A percentile compares a stretch with the other conserved stretches of the same genome.
phyloP scores from a whole-genome alignment of 2,797 vertebrate species.

The Apogon talboti region DNA sequence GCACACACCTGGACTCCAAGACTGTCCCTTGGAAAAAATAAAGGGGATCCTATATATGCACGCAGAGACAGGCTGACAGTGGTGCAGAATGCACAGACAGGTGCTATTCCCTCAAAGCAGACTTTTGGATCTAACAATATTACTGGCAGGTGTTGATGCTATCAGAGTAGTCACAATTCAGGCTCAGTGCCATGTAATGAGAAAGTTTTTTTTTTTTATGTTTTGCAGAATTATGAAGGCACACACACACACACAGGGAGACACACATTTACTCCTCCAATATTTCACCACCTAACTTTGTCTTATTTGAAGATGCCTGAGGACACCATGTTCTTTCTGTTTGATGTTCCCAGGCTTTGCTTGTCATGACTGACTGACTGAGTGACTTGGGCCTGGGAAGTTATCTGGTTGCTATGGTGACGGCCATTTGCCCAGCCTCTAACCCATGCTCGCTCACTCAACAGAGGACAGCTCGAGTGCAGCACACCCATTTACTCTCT shows the following conservation, averaged over 20 bases:
- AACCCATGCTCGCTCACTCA: conserved; percentile 81
- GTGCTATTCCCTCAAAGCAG: conserved; percentile 81
- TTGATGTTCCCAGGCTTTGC: conserved; percentile 79
- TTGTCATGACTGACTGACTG: conserved; percentile 82
- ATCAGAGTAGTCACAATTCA: conserved; percentile 74
- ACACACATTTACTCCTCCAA: conserved; percentile 24
- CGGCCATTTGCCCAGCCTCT: conserved; percentile 83
- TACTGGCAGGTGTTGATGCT: conserved; percentile 81
- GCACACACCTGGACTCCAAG: conserved; percentile 81
- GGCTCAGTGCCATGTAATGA: conserved; percentile 76
- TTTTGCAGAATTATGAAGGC: conserved; percentile 36
- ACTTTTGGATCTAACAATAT: conserved; percentile 77
- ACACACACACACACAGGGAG: neutral
- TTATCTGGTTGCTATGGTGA: conserved; percentile 83
- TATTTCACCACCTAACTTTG: conserved; percentile 58
- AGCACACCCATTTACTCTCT: conserved; percentile 85
- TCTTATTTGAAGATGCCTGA: conserved; percentile 68
- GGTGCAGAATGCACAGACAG: conserved; percentile 78
- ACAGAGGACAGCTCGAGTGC: conserved; percentile 83
- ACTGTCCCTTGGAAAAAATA: conserved; percentile 83
- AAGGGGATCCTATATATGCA: conserved; percentile 75
- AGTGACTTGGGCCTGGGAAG: conserved; percentile 76
- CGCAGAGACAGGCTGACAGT: conserved; percentile 77
- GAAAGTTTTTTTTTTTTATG: conserved; percentile 51
- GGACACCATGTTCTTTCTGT: conserved; percentile 78